Percentiles rank a stretch among this genome's conserved stretches.
Conservation (phyloP, 2,113 vertebrate genomes). For the Ciconia maguari region DNA sequence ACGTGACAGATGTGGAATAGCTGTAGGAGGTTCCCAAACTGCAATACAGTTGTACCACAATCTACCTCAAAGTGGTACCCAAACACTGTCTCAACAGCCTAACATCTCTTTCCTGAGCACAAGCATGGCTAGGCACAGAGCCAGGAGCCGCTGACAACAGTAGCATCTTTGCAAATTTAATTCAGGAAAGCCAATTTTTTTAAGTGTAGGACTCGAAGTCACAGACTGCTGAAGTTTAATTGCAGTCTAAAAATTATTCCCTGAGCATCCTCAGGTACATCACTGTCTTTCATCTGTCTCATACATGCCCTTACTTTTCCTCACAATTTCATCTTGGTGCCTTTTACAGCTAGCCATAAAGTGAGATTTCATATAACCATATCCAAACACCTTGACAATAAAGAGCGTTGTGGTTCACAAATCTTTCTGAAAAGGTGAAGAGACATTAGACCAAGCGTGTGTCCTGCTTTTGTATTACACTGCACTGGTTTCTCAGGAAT, state of each 20-base stretch:
- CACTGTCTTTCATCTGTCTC: not conserved
- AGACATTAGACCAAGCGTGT: not conserved
- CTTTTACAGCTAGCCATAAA: not conserved
- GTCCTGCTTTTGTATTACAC: not conserved
- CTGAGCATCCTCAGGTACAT: not conserved
- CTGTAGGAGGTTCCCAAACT: not conserved
- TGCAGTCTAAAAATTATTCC: not conserved
- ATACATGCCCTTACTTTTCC: not conserved
- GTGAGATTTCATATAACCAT: not conserved
- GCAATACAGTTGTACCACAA: not conserved
- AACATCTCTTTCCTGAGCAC: not conserved
- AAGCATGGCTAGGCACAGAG: not conserved
- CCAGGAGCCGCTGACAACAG: constrained; percentile 1
- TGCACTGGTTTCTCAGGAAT: not conserved
- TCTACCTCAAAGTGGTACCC: constrained; percentile 35
- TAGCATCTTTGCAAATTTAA: not conserved
- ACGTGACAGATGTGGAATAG: not conserved
- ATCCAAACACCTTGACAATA: not conserved
- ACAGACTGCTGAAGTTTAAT: not conserved
- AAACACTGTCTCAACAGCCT: not conserved
- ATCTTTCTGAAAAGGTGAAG: not conserved
- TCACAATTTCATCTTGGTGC: not conserved
- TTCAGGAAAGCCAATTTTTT: not conserved
- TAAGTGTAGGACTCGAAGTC: not conserved
- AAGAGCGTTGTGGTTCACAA: not conserved